Evolutionary conservation across 2,113 vertebrate genomes (phyloP), one percentile per base, ranked within the genome.

Genomic region (Petrocephalus microphthalmus): DNA sequence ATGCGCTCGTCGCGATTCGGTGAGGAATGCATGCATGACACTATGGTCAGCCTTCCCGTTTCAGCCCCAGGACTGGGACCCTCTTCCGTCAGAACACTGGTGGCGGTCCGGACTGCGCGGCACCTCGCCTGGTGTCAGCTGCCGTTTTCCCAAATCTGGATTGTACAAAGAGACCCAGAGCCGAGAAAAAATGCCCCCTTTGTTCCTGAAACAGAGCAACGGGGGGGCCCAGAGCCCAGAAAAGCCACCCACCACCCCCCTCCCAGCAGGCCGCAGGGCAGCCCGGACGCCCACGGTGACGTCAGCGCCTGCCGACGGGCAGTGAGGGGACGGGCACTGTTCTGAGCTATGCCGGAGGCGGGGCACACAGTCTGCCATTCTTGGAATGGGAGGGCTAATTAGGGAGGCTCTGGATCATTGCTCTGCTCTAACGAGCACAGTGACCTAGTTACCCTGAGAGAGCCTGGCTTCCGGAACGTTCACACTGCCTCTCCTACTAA

Each of bases 361-460:
- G 74, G 45, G 89, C 88, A 90, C 88, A 90, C 89, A 92, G 92
- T 92, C 91, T 91, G 90, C 89, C 90, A 93, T 94, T 94, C 93
- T 92, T 90, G 87, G 93, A 95, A 93, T 86, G 88, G 52, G 83
- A 85, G 67, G 19, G 89, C 87, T 92, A 93, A 93, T 92, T 91
- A 93, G 88, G 90, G 78, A 91, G 92, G 87, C 71, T 90, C 90
- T 89, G 74, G 90, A 88, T 91, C 81, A 45, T 29, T 86, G 90
- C 91, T 93, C 92, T 91, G 87, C 91, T 89, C 90, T 91, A 94
- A 93, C 71, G 90, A 94, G 94, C 93, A 95, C 91, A 94, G 89
- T 95, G 95, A 95, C 95, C 95, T 92, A 95, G 90, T 96, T 96
- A 95, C 93, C 93, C 91, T 84, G 86, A 90, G 93, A 92, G 86